A percentile compares a stretch with the other conserved stretches of the same genome.
phyloP scores from a whole-genome alignment of 2,113 vertebrate species.

The Bos javanicus region DNA sequence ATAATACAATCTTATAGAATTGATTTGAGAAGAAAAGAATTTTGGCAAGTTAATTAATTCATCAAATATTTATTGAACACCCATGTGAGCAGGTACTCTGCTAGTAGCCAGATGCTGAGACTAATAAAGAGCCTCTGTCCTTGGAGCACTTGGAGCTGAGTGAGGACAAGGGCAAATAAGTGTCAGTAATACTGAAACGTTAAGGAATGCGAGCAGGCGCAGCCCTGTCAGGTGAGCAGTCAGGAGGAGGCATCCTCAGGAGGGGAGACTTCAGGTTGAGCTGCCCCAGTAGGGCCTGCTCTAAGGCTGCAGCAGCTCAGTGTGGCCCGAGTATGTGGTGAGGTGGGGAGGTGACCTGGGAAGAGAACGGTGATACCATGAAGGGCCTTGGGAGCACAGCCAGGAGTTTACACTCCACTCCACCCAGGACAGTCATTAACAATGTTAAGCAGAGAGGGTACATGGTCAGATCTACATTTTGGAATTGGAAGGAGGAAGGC shows the following conservation, averaged over 20 bases:
- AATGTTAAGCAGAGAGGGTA: background rate
- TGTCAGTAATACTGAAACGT: background rate
- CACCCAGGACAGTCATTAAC: background rate
- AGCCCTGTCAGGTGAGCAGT: too few species aligned
- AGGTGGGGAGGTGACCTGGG: background rate
- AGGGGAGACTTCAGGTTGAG: background rate
- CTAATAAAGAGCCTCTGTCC: background rate
- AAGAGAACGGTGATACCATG: background rate
- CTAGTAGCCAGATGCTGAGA: background rate
- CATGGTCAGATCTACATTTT: background rate
- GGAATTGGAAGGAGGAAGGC: background rate
- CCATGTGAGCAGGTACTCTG: background rate
- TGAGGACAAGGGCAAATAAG: background rate
- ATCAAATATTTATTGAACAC: background rate
- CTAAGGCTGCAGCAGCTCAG: background rate
- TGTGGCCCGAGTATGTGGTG: rapidly evolving
- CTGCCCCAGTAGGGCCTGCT: background rate
- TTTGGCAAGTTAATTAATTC: background rate
- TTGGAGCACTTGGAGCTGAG: background rate
- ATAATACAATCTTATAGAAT: background rate
- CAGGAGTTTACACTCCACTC: background rate
- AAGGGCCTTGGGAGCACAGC: background rate
- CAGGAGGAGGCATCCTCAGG: background rate
- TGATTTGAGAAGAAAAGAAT: background rate
- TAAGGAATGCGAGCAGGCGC: background rate